Base-by-base conservation (phyloP, 2,888 invertebrate genomes). In the Dorcus parallelipipedus region DNA sequence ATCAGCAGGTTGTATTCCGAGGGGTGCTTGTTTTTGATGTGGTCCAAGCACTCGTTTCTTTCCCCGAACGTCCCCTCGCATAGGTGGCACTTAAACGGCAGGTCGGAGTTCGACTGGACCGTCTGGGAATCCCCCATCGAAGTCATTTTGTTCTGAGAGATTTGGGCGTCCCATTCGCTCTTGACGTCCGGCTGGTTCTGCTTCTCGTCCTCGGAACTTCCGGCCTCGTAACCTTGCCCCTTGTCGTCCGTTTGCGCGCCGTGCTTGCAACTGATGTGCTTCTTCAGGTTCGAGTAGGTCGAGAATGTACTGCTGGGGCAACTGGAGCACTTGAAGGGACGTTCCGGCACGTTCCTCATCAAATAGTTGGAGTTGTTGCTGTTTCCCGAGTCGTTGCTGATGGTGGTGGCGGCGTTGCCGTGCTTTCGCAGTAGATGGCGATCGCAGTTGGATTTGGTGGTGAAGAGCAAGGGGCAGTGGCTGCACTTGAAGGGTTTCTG, bases 401-500 rank as follows among this genome's bases (percentile, higher is more conserved):
- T 74, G 38, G 77, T 80, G 40, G 73, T 79, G 64, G 69, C 78
- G 59, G 67, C 78, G 62, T 84, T 84, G 60, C 89, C 89, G 73
- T 96, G 96, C 72, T 96, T 96, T 40, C 96, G 83, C 53, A 94
- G 79, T 59, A 97, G 80, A 76, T 97, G 97, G 9, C 97, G 90
- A 73, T 97, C 97, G 76, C 97, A 94, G 79, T 97, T 97, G 7
- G 96, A 96, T 76, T 97, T 97, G 1, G 97, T 97, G 39, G 97
- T 97, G 77, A 97, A 97, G 1, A 95, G 86, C 7, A 97, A 83
- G 0, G 93, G 91, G 74, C 97, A 97, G 71, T 93, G 90, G 0
- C 92, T 90, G 77, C 97, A 97, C 73, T 95, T 94, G 81, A 91
- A 97, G 0, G 97, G 97, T 73, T 97, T 97, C 74, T 97, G 96